Evolutionary conservation across 2,888 invertebrate species (phyloP), one percentile per base, ranked within the genome.

Genomic region (Trichacis sp.): DNA sequence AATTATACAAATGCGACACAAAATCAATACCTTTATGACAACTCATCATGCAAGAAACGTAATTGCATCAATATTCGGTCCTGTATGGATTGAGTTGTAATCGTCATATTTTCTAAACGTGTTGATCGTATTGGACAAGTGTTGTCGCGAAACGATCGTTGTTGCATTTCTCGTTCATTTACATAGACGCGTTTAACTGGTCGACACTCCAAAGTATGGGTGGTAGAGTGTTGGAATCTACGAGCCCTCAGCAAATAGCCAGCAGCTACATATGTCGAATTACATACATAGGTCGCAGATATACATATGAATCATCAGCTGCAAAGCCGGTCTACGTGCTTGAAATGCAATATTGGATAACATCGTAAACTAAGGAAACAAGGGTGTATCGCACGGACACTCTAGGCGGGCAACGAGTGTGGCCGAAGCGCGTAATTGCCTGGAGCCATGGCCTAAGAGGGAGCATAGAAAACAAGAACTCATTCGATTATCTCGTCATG

Each of bases 211-310:
- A 64, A 64, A 68, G 68, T 64, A 53, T 57, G 48, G 56, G 55
- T n/a, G n/a, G 51, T 46, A 40, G 24, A 29, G 24, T 43, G 58
- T 57, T 59, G 54, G 29, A 58, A 36, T 55, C 53, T 59, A 59
- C 62, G 64, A 43, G 58, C 56, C 61, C 62, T 47, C 56, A 59
- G 61, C 64, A 64, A 61, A 64, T 64, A 64, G 59, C 56, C 64
- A 61, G 52, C 55, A 58, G 59, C 58, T 68, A 68, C 68, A 68
- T 62, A 59, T 62, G 64, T 64, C 59, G 68, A 64, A 68, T 68
- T 64, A 64, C 64, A 52, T 56, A 64, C 64, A 59, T 61, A 60
- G 52, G 53, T 56, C 59, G 67, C 53, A 24, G 49, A 64, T 58
- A 64, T 54, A 53, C 64, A 56, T 64, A 68, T 68, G 61, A 68